Base-by-base conservation (phyloP, 1,140 invertebrate genomes). In the Anagrus nilaparvatae region DNA sequence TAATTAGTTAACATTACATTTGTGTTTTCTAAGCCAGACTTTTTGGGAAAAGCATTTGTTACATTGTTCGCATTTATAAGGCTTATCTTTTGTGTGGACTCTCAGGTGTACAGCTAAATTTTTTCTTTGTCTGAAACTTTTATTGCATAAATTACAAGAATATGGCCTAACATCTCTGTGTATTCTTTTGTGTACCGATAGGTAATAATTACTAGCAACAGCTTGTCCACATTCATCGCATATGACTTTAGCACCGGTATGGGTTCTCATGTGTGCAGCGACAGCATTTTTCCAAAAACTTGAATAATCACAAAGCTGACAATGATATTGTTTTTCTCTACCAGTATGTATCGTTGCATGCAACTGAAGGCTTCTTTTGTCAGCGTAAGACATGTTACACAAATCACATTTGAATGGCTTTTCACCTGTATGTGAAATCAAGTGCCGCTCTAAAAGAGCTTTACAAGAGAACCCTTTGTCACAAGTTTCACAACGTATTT, bases 251-350 rank as follows among this genome's bases (percentile, higher is more conserved):
- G 64, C 54, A 4, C 63, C 59, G 1, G 54, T 61, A 51, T 82
- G 77, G 14, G 76, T 73, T 58, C 77, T 79, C 71, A 94, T 86
- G 59, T 95, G 91, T 25, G 84, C 71, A 62, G 90, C 91, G 37
- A 93, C 65, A n/a, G 56, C 65, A 4, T 53, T 48, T 28, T 62
- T 63, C 60, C 60, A 63, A n/a, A 58, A 51, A n/a, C 53, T 63
- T 40, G 61, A 58, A 20, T 61, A 65, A 9, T 56, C 44, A 34
- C 62, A 65, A 5, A 56, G 19, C 7, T 50, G 53, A 36, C 62
- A 65, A 14, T 61, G 61, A 43, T 56, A 48, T n/a, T 56, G 61
- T 29, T 85, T 57, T 0, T 57, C 42, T 13, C 60, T 38, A 0
- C 57, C 56, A 27, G 42, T 19, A 23, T 64, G 61, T 0, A 54